phyloP scores from a whole-genome alignment of 2,888 invertebrate genomes.

The Platerodrilus igneus region DNA sequence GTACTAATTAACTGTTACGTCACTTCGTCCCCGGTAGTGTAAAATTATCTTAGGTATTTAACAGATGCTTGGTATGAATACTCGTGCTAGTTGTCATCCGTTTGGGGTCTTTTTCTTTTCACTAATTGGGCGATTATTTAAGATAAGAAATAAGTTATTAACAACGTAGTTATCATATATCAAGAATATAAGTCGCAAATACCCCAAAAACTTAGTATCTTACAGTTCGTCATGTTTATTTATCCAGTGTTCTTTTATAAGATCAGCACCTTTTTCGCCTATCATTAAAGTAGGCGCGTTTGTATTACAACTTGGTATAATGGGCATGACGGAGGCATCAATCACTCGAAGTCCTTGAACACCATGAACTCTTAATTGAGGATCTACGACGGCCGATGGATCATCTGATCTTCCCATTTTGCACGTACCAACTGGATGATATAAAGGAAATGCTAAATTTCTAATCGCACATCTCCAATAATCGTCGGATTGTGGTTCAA shows the following conservation, averaged over 20 bases:
- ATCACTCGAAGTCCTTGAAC: conserved; percentile 64
- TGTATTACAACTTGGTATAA: conserved; percentile 56
- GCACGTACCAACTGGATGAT: conserved; percentile 43
- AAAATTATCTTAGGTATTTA: too few species aligned
- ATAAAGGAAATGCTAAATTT: conserved; percentile 20
- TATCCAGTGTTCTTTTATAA: conserved; percentile 44
- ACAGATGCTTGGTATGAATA: too few species aligned
- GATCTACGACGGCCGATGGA: conserved; percentile 67
- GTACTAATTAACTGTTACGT: too few species aligned
- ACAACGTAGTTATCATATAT: too few species aligned
- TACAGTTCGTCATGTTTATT: conserved; percentile 21
- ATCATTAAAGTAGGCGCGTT: conserved; percentile 50
- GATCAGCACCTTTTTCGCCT: conserved; percentile 50
- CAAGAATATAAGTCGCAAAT: too few species aligned
- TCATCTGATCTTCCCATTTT: conserved; percentile 75
- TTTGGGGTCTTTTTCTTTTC: too few species aligned
- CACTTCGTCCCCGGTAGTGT: too few species aligned
- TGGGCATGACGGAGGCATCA: conserved; percentile 82
- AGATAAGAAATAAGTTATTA: too few species aligned
- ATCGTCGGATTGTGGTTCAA: conserved; percentile 38
- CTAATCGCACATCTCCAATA: conserved; percentile 54
- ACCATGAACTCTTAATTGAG: conserved; percentile 62
- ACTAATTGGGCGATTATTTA: too few species aligned
- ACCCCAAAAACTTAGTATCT: too few species aligned
- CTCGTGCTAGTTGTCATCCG: too few species aligned